Conservation (phyloP, 2,113 vertebrate genomes). For the Chloroceryle aenea region DNA sequence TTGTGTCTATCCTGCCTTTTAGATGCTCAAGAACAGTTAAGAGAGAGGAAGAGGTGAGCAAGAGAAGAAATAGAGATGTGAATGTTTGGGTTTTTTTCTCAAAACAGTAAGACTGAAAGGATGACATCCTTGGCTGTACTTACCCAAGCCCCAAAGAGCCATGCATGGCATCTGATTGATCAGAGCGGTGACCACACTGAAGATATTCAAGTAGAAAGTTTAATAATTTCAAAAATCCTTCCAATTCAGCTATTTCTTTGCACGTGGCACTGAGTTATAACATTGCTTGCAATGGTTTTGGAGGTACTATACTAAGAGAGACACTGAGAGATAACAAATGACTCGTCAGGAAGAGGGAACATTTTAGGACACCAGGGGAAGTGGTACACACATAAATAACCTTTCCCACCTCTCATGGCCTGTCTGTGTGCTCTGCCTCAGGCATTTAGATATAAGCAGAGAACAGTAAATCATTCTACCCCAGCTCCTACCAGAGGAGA, state of each 20-base stretch:
- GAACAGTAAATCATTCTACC: background rate
- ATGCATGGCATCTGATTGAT: background rate
- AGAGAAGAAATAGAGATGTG: background rate
- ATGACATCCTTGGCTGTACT: background rate
- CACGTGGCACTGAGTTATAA: rapidly evolving
- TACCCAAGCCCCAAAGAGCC: background rate
- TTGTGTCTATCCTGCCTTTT: background rate
- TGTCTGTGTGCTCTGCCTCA: background rate
- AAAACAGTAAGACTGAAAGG: background rate
- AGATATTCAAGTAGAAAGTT: background rate
- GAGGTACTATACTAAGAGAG: background rate
- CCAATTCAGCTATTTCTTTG: background rate
- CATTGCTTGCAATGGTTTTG: background rate
- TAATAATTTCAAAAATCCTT: background rate
- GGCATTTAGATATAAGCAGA: background rate
- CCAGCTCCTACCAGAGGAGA: background rate
- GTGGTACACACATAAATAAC: conserved; percentile 31
- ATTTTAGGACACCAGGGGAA: background rate
- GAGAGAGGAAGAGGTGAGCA: background rate
- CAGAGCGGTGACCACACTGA: background rate
- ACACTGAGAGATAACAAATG: background rate
- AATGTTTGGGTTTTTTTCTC: background rate
- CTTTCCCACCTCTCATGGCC: background rate
- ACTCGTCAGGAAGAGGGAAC: background rate
- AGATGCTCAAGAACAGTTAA: background rate